Base-by-base conservation (phyloP, 2,113 vertebrate species). In the Chaetodon trifascialis region DNA sequence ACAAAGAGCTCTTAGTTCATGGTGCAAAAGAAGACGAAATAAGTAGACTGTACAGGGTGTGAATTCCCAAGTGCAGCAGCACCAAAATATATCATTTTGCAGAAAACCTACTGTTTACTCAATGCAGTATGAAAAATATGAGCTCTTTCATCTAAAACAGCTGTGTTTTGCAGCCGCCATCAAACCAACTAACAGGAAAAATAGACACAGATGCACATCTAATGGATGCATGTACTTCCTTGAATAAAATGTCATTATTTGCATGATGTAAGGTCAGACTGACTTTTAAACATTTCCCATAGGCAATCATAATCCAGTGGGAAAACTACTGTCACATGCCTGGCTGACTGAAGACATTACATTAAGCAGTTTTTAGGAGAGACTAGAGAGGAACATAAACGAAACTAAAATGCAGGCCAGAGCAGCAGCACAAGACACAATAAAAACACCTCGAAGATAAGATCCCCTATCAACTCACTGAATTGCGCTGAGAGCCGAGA, bases 201-300 rank as follows among this genome's bases (percentile, higher is more conserved):
- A 52, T 4, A 12, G 23, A 73, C 68, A 47, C 3, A 0, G 30
- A 72, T 42, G 30, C 5, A 49, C 19, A 46, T 51, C 65, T 17
- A 2, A 10, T 15, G 51, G 46, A 55, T 34, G 2, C 21, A 14
- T 16, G 2, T 0, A 51, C 36, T 60, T 51, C 63, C 42, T 54
- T 46, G 34, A 65, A 69, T 46, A n/a, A 55, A 58, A 54, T 46
- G 12, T 69, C 60, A 19, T 73, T 17, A 47, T 77, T 60, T 64
- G 75, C 66, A 80, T 55, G 16, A 76, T 0, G 23, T 47, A 23
- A 23, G 51, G 19, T 21, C 5, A 54, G 38, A 40, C 46, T 46
- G 30, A 34, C 25, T 47, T 46, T 40, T 17, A 51, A 68, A 16
- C 6, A n/a, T 83, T 59, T 60, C 55, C 62, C 19, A 30, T 3